These are phyloP conservation scores for Actinia tenebrosa DNA, from an alignment of 64 coral and sea anemone genomes.

Conservation along the genomic window DNA sequence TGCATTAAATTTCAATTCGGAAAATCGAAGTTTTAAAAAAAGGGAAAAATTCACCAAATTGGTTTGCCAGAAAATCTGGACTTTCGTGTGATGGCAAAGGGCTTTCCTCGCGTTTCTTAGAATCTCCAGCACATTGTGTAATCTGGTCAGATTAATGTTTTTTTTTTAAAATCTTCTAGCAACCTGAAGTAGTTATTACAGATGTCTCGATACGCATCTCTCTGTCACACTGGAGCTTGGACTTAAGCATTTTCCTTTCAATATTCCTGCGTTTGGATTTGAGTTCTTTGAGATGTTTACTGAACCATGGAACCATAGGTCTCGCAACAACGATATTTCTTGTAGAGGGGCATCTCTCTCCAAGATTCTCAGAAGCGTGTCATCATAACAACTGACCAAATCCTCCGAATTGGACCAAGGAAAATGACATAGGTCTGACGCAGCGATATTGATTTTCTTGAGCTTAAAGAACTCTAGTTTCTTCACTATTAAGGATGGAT, in stretches of 20 bases:
- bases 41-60: too few relatives aligned
- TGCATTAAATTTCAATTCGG: too few relatives aligned
- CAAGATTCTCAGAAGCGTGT: not conserved
- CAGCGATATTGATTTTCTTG: not conserved
- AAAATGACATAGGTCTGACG: not conserved
- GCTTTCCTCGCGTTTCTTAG: too few relatives aligned
- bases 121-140: too few relatives aligned
- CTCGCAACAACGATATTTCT: not conserved
- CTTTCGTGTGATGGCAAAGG: too few relatives aligned
- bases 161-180: too few relatives aligned
- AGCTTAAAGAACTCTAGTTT: not conserved
- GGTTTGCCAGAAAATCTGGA: too few relatives aligned
- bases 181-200: constrained; percentile 15
- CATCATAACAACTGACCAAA: not conserved
- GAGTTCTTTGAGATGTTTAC: not conserved
- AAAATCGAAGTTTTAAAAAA: too few relatives aligned
- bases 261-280: not conserved
- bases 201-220: not conserved
- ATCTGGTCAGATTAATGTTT: too few relatives aligned
- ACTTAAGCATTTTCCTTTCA: constrained; percentile 17
- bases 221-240: not conserved
- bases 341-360: not conserved
- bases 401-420: not conserved
- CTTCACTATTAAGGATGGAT: not conserved
- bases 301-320: constrained; percentile 4